These are phyloP conservation scores for Callocephalon fimbriatum DNA, from an alignment of 2,113 vertebrate genomes.

Conservation along the genomic window DNA sequence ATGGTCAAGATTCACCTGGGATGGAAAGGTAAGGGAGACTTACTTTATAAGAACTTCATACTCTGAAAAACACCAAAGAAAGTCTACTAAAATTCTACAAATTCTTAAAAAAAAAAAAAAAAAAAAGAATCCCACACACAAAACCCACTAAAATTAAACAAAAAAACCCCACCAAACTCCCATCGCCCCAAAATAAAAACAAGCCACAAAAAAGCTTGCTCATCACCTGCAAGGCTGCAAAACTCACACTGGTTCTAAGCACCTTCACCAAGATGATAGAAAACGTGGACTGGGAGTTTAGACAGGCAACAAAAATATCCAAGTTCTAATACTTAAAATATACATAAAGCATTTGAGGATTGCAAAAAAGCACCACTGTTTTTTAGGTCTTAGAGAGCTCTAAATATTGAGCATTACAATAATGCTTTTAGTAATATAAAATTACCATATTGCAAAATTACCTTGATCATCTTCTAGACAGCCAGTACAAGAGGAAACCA, in stretches of 20 bases:
- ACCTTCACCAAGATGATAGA: background rate
- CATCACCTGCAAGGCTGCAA: background rate
- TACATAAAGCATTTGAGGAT: background rate
- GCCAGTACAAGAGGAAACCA: background rate
- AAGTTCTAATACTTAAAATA: background rate
- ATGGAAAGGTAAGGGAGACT: background rate
- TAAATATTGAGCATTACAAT: background rate
- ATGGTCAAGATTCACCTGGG: background rate
- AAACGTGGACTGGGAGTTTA: background rate
- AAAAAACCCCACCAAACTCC: background rate
- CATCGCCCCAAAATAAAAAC: background rate
- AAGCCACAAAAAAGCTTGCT: background rate
- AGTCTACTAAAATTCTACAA: background rate
- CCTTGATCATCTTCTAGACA: background rate
- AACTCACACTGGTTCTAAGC: background rate
- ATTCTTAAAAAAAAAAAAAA: background rate
- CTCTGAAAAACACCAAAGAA: background rate
- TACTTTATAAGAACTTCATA: background rate
- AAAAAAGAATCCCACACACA: background rate
- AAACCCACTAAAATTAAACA: background rate
- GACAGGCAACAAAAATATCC: rapidly evolving
- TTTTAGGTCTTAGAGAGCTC: background rate
- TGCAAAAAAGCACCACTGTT: background rate
- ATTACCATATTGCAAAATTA: background rate
- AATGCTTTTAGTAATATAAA: background rate